A percentile compares a stretch with the other conserved stretches of the same genome.
phyloP scores from a whole-genome alignment of 2,888 invertebrate genomes.

The Eupithecia subumbrata region DNA sequence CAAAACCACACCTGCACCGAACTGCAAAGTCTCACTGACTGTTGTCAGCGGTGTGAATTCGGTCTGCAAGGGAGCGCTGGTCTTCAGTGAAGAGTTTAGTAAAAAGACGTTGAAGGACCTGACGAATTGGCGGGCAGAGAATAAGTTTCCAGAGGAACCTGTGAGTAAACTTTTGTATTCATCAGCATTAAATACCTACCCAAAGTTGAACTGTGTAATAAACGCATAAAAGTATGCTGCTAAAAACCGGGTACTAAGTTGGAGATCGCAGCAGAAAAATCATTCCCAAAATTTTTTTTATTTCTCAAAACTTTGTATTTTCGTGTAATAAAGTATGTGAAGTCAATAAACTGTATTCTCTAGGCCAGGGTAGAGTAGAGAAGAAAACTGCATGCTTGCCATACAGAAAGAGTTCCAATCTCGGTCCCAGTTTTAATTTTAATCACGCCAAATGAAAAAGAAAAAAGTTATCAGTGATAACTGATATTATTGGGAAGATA shows the following conservation, averaged over 20 bases:
- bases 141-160: conserved; percentile 84
- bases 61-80: conserved; percentile 80
- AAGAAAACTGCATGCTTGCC: too few relatives aligned
- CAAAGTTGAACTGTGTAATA: background rate
- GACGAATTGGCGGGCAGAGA: conserved; percentile 79
- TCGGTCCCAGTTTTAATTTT: background rate
- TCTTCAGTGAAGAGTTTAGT: conserved; percentile 86
- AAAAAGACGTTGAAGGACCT: conserved; percentile 57
- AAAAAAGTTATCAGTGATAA: too few relatives aligned
- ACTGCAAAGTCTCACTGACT: conserved; percentile 58
- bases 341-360: too few relatives aligned
- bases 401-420: background rate
- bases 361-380: too few relatives aligned
- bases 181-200: background rate
- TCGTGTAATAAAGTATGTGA: too few relatives aligned
- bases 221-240: background rate
- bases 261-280: too few relatives aligned
- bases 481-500: too few relatives aligned
- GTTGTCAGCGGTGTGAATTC: conserved; percentile 55
- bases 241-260: background rate
- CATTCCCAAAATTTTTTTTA: too few relatives aligned
- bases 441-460: too few relatives aligned
- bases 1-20: conserved; percentile 39
- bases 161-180: conserved; percentile 68
- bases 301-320: too few relatives aligned